These are phyloP conservation scores for Lasiurus borealis DNA, from an alignment of 2,113 vertebrate species.

Conservation along the genomic window DNA sequence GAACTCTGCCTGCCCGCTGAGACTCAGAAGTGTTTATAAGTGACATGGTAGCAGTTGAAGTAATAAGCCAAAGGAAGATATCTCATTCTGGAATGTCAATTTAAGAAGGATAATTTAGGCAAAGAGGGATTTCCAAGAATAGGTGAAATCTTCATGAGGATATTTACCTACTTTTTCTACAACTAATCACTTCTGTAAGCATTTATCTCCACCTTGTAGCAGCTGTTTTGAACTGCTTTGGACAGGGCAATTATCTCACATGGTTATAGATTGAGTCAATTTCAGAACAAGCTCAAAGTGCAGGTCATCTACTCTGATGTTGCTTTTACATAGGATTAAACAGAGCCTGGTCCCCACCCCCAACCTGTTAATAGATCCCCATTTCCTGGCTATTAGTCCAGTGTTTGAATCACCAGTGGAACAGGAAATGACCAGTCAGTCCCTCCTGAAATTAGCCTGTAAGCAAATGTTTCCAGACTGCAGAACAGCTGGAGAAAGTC, in stretches of 20 bases:
- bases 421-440: background rate
- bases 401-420: background rate
- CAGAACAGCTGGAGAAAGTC: background rate
- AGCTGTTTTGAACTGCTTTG: background rate
- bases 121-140: background rate
- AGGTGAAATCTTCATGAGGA: background rate
- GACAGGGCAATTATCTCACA: accelerated
- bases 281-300: background rate
- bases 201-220: background rate
- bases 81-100: background rate
- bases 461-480: background rate
- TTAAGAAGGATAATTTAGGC: background rate
- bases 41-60: accelerated
- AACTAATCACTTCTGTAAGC: background rate
- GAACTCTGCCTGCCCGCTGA: accelerated
- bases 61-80: background rate
- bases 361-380: background rate
- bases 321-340: background rate
- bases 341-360: background rate
- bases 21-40: accelerated
- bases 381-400: background rate
- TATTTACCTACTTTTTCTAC: background rate
- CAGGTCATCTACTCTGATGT: no score
- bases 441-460: background rate
- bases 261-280: accelerated